Percentiles rank a stretch among this genome's conserved stretches.
These are phyloP conservation scores for Zaprionus inermis DNA, from an alignment of 1,140 invertebrate species.

Conservation along the genomic window DNA sequence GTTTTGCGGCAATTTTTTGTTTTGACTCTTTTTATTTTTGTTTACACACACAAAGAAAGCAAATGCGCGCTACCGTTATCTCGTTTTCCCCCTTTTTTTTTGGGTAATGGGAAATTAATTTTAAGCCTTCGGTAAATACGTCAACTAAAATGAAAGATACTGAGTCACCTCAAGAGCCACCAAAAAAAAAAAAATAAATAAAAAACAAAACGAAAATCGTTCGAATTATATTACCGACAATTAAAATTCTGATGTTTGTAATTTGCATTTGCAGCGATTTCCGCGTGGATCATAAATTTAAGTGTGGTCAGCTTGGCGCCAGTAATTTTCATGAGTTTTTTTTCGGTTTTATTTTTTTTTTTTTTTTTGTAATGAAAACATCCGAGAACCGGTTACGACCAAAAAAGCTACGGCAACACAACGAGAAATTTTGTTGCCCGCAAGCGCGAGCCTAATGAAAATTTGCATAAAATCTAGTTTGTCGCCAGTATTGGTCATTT, in stretches of 20 bases:
- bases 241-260: constrained; percentile 52
- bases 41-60: constrained; percentile 50
- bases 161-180: constrained; percentile 46
- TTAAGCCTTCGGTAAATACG: constrained; percentile 47
- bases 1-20: constrained; percentile 36
- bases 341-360: neutral
- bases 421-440: constrained; percentile 28
- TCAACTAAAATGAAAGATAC: constrained; percentile 27
- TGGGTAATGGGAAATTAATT: constrained; percentile 36
- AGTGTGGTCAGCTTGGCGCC: constrained; percentile 16
- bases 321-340: constrained; percentile 22
- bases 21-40: constrained; percentile 15
- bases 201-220: constrained; percentile 17
- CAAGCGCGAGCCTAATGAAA: constrained; percentile 17
- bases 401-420: no score
- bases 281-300: constrained; percentile 12
- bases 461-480: constrained; percentile 68
- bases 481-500: constrained; percentile 48
- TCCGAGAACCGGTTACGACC: constrained; percentile 44
- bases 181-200: no score
- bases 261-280: constrained; percentile 39
- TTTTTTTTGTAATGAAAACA: constrained; percentile 53
- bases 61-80: constrained; percentile 55
- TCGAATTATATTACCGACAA: constrained; percentile 49
- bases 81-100: constrained; percentile 34